phyloP scores from a whole-genome alignment of 2,888 invertebrate species.

The Rhodophaea formosa region DNA sequence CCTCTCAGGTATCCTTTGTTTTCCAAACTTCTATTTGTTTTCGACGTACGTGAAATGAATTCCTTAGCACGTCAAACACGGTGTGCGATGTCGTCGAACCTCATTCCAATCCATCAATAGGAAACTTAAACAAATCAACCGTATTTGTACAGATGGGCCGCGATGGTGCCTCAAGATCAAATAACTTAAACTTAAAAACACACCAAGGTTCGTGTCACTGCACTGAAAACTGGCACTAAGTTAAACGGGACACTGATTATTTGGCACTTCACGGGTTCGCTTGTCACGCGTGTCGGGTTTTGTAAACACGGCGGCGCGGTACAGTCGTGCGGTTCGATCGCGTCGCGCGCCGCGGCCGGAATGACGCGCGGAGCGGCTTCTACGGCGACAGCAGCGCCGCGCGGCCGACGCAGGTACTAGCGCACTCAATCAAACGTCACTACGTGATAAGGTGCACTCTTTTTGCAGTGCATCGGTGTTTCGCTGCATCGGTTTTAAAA shows the following conservation, averaged over 20 bases:
- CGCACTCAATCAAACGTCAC: constrained; percentile 61
- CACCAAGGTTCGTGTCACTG: constrained; percentile 52
- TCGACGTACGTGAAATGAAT: constrained; percentile 70
- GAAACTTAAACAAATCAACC: constrained; percentile 63
- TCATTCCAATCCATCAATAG: constrained; percentile 69
- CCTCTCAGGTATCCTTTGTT: constrained; percentile 67
- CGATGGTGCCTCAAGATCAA: constrained; percentile 42
- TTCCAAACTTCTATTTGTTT: constrained; percentile 69
- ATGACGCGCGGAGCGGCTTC: constrained; percentile 59
- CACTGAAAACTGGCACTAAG: constrained; percentile 53
- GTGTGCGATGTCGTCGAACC: constrained; percentile 57
- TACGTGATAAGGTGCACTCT: constrained; percentile 50
- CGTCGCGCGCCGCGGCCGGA: constrained; percentile 76
- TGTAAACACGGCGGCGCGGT: constrained; percentile 47
- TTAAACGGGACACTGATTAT: constrained; percentile 49
- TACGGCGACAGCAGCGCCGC: constrained; percentile 54
- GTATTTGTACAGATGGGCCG: constrained; percentile 64
- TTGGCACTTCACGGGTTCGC: constrained; percentile 55
- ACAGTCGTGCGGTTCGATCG: constrained; percentile 55
- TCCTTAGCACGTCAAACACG: constrained; percentile 69
- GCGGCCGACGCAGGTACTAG: constrained; percentile 44
- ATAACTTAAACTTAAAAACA: constrained; percentile 33
- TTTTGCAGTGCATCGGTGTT: constrained; percentile 46
- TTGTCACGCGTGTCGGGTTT: constrained; percentile 41
- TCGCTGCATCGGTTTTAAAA: constrained; percentile 31